Evolutionary conservation across 1,140 invertebrate species (phyloP).

Genomic region (Drosophila repleta): DNA sequence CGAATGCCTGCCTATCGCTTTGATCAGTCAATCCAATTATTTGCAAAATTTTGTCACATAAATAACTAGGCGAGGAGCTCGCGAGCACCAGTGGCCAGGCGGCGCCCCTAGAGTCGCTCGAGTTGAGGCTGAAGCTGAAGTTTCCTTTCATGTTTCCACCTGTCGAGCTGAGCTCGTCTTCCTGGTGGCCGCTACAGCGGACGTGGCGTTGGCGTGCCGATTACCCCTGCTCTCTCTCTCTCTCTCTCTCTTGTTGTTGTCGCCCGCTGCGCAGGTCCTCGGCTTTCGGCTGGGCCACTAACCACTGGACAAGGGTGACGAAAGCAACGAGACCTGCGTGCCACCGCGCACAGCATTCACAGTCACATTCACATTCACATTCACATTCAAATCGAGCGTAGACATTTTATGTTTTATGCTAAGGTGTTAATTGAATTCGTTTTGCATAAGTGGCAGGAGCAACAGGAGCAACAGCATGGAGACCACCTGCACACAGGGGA

Average conservation of each 20-base stretch:
- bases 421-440: conserved; percentile 84
- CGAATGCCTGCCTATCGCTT: conserved; percentile 78
- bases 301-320: conserved; percentile 55
- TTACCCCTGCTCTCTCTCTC: conserved; percentile 47
- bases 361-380: too few relatives aligned
- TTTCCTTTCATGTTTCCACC: conserved; percentile 73
- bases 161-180: conserved; percentile 47
- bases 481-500: conserved; percentile 67
- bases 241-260: conserved; percentile 10
- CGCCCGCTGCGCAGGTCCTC: conserved; percentile 50
- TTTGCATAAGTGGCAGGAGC: conserved; percentile 76
- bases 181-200: conserved; percentile 34
- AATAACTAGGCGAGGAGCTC: conserved; percentile 73
- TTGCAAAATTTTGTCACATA: conserved; percentile 84
- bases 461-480: conserved; percentile 8
- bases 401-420: conserved; percentile 55
- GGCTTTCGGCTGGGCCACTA: conserved; percentile 1
- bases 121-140: conserved; percentile 8
- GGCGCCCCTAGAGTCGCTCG: conserved; percentile 36
- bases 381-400: conserved; percentile 32
- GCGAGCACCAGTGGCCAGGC: conserved; percentile 12
- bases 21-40: conserved; percentile 84
- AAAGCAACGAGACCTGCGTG: conserved; percentile 66
- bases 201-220: conserved; percentile 66
- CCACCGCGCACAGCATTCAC: conserved; percentile 56